Evolutionary conservation across 2,888 invertebrate species (phyloP), one percentile per base, ranked within the genome.

Genomic region (Scaptomyza flava): DNA sequence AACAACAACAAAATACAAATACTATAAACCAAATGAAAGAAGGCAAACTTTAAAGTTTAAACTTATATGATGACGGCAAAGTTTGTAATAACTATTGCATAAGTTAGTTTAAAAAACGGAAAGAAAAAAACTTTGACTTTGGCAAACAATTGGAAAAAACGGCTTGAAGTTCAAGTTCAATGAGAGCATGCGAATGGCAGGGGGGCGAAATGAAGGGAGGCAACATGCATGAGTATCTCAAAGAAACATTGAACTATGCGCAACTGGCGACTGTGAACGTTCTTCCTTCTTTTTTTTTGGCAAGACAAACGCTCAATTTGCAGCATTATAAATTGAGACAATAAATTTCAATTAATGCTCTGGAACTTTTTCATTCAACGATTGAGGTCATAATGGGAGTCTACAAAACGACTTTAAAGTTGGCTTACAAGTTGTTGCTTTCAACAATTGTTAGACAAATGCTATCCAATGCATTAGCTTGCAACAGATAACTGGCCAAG

Each of bases 341-440:
- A 86, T 86, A 85, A 89, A 89, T 86, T 89, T 72, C 72, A 87
- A 89, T 86, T 82, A 85, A 82, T 89, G 41, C 87, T 72, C 31
- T 52, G 12, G 12, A 36, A 47, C 57, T 9, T 68, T 51, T 48
- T 51, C 12, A 36, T 51, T 34, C 34, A 31, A 42, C 54, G 58
- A 78, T 62, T 65, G 65, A 53, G 65, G 56, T 75, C 66, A 59
- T 52, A 43, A 56, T 14, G 46, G 20, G 7, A 45, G 58, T 1
- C 17, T 17, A 17, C 17, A 1, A 17, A 17, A 17, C 17, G 17
- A 8, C 20, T 31, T 17, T 36, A 48, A 50, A 67, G 52, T 58
- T 69, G 53, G 47, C 66, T 62, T 56, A 51, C 43, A 58, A 57
- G 23, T 42, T 46, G 36, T 36, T 23, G 61, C 68, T 59, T 62